A percentile compares a stretch with the other conserved stretches of the same genome.
phyloP scores from a whole-genome alignment of 2,113 vertebrate genomes.

The Mastomys natalensis region DNA sequence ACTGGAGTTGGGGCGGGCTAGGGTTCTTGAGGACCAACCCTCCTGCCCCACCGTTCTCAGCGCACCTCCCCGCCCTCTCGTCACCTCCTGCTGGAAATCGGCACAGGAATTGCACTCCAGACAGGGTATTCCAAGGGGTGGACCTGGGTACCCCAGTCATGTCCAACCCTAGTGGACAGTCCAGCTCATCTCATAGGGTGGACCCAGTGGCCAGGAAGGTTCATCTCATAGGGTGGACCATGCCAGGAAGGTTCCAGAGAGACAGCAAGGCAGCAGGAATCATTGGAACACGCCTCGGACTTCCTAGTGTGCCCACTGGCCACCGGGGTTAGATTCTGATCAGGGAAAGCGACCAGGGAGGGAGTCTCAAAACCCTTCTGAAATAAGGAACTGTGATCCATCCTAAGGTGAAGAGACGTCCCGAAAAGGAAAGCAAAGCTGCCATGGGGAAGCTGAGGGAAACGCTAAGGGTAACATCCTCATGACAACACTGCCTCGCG shows the following conservation, averaged over 20 bases:
- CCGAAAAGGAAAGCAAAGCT: background rate
- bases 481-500: slow-evolving; percentile 75
- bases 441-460: background rate
- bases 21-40: background rate
- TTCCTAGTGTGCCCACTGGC: background rate
- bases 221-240: slow-evolving; percentile 38
- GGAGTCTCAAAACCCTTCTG: background rate
- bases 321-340: background rate
- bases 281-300: background rate
- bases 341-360: slow-evolving; percentile 10
- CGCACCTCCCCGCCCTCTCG: slow-evolving; percentile 54
- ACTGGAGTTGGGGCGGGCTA: background rate
- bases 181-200: slow-evolving; percentile 41
- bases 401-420: background rate
- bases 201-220: background rate
- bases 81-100: slow-evolving; percentile 49
- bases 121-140: background rate
- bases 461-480: slow-evolving; percentile 49
- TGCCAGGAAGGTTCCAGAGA: background rate
- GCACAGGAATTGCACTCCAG: slow-evolving; percentile 67
- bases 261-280: background rate
- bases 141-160: slow-evolving; percentile 11
- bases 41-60: background rate
- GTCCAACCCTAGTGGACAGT: slow-evolving; percentile 15
- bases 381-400: background rate